Percentiles rank a stretch among this genome's conserved stretches.
Evolutionary conservation across 2,113 vertebrate species (phyloP).

Genomic region (Thunnus thynnus): DNA sequence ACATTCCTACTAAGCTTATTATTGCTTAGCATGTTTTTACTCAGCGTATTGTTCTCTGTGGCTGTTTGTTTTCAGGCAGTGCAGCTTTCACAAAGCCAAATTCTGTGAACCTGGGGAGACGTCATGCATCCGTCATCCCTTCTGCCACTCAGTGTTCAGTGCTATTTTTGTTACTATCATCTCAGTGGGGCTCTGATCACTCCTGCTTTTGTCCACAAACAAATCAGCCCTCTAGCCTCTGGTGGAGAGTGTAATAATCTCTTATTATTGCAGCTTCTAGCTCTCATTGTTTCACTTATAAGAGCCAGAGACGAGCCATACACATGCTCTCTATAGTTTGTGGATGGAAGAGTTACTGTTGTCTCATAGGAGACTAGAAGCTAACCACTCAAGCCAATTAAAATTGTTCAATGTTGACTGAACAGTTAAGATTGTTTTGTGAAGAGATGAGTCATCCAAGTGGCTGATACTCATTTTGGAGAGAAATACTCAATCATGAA

Average conservation of each 20-base stretch:
- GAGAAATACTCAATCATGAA: conserved; percentile 2
- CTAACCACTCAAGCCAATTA: conserved; percentile 4
- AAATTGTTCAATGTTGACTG: conserved; percentile 25
- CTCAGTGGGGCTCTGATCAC: conserved; percentile 54
- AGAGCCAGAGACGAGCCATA: not conserved
- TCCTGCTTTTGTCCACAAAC: conserved; percentile 54
- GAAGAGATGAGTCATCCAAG: conserved; percentile 21
- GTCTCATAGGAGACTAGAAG: conserved; percentile 20
- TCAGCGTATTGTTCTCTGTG: conserved; percentile 27
- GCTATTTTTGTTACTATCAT: conserved; percentile 58
- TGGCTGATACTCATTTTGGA: not conserved
- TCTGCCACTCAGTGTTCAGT: conserved; percentile 24
- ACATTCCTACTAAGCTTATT: not conserved
- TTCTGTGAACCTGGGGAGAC: conserved; percentile 42
- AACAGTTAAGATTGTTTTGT: conserved; percentile 4
- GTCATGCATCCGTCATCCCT: conserved; percentile 30
- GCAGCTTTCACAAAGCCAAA: conserved; percentile 37
- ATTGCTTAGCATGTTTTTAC: conserved; percentile 16
- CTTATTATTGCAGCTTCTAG: conserved; percentile 25
- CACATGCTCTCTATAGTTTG: conserved; percentile 11
- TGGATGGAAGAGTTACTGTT: not conserved
- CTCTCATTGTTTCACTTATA: conserved; percentile 36
- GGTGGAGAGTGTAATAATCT: conserved; percentile 28
- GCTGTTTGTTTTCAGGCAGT: conserved; percentile 47
- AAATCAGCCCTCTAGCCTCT: conserved; percentile 35